These are phyloP conservation scores for Cheilosia grossa DNA, from an alignment of 2,888 invertebrate genomes.

Conservation along the genomic window DNA sequence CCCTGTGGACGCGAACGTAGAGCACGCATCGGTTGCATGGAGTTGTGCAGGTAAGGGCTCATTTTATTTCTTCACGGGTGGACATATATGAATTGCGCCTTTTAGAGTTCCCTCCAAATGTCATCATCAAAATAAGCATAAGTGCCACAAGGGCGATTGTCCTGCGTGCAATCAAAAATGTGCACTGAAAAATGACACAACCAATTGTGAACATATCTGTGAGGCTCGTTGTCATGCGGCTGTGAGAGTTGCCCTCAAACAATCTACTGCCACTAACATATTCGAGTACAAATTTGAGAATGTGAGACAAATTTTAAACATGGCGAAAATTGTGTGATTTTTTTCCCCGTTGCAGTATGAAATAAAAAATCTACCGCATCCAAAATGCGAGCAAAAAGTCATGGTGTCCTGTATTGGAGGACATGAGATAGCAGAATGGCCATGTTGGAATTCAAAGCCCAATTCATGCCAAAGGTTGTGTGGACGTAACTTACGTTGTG, in stretches of 20 bases:
- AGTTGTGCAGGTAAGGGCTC: constrained; percentile 86
- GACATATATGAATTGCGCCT: background rate
- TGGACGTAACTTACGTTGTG: constrained; percentile 88
- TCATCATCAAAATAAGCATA: constrained; percentile 92
- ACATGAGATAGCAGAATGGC: constrained; percentile 88
- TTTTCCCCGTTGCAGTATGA: constrained; percentile 81
- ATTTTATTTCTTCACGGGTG: constrained; percentile 59
- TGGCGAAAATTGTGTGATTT: too few species aligned
- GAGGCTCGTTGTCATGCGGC: constrained; percentile 90
- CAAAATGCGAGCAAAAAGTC: constrained; percentile 88
- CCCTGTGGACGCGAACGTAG: constrained; percentile 93
- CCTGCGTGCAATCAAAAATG: constrained; percentile 92
- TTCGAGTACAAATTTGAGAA: constrained; percentile 86
- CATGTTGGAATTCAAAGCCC: constrained; percentile 88
- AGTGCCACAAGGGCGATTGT: constrained; percentile 93
- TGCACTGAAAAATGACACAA: constrained; percentile 83
- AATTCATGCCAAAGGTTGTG: constrained; percentile 92
- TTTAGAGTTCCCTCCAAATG: constrained; percentile 90
- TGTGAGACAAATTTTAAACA: constrained; percentile 75
- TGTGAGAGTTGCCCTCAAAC: constrained; percentile 86
- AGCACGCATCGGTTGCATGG: constrained; percentile 90
- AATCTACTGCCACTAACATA: constrained; percentile 86
- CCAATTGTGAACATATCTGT: constrained; percentile 86
- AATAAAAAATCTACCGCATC: constrained; percentile 86
- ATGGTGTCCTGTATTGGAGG: constrained; percentile 89